Evolutionary conservation across 2,888 invertebrate species (phyloP).

Genomic region (Nomada fabriciana): DNA sequence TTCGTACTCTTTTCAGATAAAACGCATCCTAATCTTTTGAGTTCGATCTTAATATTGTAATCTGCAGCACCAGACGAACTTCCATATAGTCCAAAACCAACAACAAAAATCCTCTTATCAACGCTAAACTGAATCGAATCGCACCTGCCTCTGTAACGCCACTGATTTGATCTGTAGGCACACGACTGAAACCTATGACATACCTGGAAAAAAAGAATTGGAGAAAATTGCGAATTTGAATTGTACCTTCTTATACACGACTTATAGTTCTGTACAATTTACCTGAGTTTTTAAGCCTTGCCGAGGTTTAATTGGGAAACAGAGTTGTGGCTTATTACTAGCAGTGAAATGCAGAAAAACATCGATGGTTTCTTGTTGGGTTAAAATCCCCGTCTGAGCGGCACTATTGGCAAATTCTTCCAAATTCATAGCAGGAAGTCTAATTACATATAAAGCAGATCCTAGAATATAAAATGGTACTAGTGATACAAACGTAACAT

Average conservation of each 20-base stretch:
- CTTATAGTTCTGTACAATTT: constrained; percentile 59
- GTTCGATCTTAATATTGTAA: constrained; percentile 96
- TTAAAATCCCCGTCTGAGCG: constrained; percentile 96
- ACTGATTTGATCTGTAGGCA: constrained; percentile 98
- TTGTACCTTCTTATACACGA: background rate
- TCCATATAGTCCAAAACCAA: constrained; percentile 97
- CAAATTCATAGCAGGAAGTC: constrained; percentile 97
- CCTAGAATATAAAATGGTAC: constrained; percentile 74
- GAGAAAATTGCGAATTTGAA: background rate
- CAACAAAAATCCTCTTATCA: constrained; percentile 97
- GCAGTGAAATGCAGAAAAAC: constrained; percentile 98
- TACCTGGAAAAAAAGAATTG: constrained; percentile 86
- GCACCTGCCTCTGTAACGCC: constrained; percentile 98
- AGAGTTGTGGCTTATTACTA: constrained; percentile 92
- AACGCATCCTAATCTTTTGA: constrained; percentile 94
- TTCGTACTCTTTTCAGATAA: constrained; percentile 96
- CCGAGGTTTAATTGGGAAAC: constrained; percentile 93
- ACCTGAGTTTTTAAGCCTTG: constrained; percentile 96
- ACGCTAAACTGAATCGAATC: constrained; percentile 99
- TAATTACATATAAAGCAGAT: constrained; percentile 91
- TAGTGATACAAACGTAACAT: constrained; percentile 4
- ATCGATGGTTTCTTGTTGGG: constrained; percentile 96
- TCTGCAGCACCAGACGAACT: constrained; percentile 98
- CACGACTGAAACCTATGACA: constrained; percentile 98
- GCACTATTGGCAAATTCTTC: constrained; percentile 98